Base-by-base conservation (phyloP, 2,888 invertebrate genomes). In the Erebia aethiops region DNA sequence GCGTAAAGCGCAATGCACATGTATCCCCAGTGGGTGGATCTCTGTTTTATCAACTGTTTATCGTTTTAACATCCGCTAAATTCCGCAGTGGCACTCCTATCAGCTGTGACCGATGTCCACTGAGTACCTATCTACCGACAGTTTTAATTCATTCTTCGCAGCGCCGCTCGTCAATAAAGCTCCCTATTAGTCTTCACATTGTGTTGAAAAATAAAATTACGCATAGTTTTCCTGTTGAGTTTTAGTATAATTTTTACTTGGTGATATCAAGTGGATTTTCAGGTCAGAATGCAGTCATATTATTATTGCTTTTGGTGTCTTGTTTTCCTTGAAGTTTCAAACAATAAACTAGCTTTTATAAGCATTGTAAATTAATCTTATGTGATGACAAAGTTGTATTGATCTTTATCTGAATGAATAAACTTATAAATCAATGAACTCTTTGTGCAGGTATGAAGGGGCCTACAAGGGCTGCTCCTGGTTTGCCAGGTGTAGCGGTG, bases 391-490 rank as follows among this genome's bases (percentile, higher is more conserved):
- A n/a, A 16, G 9, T 18, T 52, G 52, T 54, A 54, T 0, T 26
- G 26, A 26, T 26, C 26, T 26, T 2, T 26, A 26, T 26, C 26
- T 4, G 26, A 26, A 26, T 26, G 26, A 26, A 10, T 54, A 18
- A 35, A 35, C 35, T 26, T 52, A 10, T 11, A 13, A 21, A 11
- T 9, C 11, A 57, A 14, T 21, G 0, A 35, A 13, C 21, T 63
- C 51, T 63, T 43, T 21, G n/a, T 41, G 35, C 86, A 94, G 95
- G 94, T 77, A 95, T 95, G 94, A 95, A 94, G 80, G 93, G 95
- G 75, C 95, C 95, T 26, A 86, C 92, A n/a, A 89, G 95, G 78
- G 91, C 94, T 61, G 95, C 95, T 8, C 95, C 95, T 16, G 83
- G 90, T 67, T 93, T 94, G 35, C 95, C 95, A 9, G 82, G 84